Evolutionary conservation across 2,113 vertebrate species (phyloP).

Genomic region (Bos indicus): DNA sequence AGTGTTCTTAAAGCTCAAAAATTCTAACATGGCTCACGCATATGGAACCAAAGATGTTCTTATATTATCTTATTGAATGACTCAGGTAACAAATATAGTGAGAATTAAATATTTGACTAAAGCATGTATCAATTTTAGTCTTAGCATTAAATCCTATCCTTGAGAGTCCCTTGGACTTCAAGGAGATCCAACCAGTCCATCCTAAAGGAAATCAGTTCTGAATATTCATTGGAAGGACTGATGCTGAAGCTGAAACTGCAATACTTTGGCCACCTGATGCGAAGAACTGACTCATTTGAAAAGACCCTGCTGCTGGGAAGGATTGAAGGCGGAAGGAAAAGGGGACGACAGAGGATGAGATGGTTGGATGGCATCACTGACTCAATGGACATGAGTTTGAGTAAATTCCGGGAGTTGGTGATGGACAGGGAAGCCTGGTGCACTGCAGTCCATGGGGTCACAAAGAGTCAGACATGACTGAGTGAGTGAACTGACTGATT

Average conservation of each 20-base stretch:
- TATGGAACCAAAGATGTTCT: conserved; percentile 26
- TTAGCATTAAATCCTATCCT: conserved; percentile 7
- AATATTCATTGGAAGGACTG: background rate
- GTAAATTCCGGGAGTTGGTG: background rate
- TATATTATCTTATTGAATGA: conserved; percentile 19
- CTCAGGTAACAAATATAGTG: conserved; percentile 21
- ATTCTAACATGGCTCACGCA: background rate
- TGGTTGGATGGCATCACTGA: background rate
- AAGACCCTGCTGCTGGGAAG: background rate
- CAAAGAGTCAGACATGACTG: background rate
- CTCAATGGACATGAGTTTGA: background rate
- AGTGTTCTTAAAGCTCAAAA: conserved; percentile 35
- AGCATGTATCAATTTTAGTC: background rate
- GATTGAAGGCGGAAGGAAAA: background rate
- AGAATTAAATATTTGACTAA: conserved; percentile 35
- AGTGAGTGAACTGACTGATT: background rate
- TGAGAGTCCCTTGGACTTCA: background rate
- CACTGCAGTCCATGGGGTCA: background rate
- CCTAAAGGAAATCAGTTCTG: background rate
- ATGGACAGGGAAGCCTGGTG: background rate
- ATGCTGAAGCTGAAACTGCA: background rate
- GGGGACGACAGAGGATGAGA: background rate
- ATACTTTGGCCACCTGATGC: background rate
- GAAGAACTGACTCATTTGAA: background rate
- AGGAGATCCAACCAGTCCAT: background rate